These are phyloP conservation scores for Myotis planiceps DNA, from an alignment of 2,797 vertebrate species.

Conservation along the genomic window DNA sequence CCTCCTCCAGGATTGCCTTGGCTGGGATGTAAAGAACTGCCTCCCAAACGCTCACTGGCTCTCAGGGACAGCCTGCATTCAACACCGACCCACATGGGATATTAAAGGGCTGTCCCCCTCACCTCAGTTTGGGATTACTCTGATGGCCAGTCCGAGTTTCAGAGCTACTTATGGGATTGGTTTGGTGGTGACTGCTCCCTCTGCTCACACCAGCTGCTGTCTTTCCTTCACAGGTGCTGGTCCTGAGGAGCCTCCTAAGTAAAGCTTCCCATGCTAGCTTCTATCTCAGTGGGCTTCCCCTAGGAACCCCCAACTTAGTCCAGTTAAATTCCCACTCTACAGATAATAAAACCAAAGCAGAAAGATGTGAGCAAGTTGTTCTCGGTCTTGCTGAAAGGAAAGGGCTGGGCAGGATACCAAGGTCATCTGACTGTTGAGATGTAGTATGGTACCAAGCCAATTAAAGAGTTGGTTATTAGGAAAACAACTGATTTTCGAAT, in stretches of 20 bases:
- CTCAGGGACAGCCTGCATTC: neutral
- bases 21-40: neutral
- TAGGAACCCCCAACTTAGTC: neutral
- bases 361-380: neutral
- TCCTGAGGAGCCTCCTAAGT: neutral
- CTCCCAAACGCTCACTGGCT: neutral
- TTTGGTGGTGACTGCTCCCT: neutral
- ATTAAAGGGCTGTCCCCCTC: neutral
- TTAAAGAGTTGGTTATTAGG: neutral
- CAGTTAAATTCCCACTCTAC: neutral
- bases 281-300: neutral
- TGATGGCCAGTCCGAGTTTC: neutral
- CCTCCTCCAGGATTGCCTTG: neutral
- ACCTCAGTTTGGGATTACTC: neutral
- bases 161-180: neutral
- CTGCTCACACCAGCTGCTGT: neutral
- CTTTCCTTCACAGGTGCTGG: neutral
- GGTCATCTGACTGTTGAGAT: neutral
- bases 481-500: neutral
- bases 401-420: neutral
- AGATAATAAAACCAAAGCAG: neutral
- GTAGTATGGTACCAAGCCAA: neutral
- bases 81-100: fast-evolving
- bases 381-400: neutral
- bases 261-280: neutral